Evolutionary conservation across 2,888 invertebrate species (phyloP), one percentile per base, ranked within the genome.

Genomic region (Euclidia mi): DNA sequence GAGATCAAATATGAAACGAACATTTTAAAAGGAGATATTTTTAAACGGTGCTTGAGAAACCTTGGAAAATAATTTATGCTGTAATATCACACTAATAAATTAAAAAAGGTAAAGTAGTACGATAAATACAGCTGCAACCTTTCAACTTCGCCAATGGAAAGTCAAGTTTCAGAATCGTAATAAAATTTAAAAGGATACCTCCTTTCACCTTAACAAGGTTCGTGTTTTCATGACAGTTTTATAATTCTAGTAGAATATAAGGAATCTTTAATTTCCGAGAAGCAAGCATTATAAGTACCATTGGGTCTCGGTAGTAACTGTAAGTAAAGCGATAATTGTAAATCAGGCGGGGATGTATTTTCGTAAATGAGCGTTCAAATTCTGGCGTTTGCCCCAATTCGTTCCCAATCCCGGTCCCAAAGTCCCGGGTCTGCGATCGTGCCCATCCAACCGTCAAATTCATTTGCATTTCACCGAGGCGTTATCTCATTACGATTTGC

Each of bases 401-500:
- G 80, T 82, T 81, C 76, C 67, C 78, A 77, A 84, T 81, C 78
- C 79, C 62, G 66, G 56, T 53, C 57, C 57, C 69, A 56, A 56
- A 56, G 56, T 62, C 56, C 53, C 56, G 45, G n/a, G 46, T 52
- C 59, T 70, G 68, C 68, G 69, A 75, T 75, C 65, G 74, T 60
- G 71, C 66, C 74, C 79, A 78, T 71, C 78, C 77, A 75, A 72
- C 79, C 80, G 76, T 75, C 80, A 83, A 90, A 90, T 86, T 88
- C 85, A 89, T 91, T 91, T 90, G 90, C 90, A 89, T 91, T 85
- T 81, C 82, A 76, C 69, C 75, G 77, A 80, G 76, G 84, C 85
- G 87, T 89, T 87, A 88, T 84, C 89, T 89, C 81, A 87, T 91
- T 90, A 89, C 81, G 78, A 82, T 81, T 84, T 85, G 74, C 79